Evolutionary conservation across 1,140 invertebrate species (phyloP), one percentile per base, ranked within the genome.

Genomic region (Branchinecta lynchi): DNA sequence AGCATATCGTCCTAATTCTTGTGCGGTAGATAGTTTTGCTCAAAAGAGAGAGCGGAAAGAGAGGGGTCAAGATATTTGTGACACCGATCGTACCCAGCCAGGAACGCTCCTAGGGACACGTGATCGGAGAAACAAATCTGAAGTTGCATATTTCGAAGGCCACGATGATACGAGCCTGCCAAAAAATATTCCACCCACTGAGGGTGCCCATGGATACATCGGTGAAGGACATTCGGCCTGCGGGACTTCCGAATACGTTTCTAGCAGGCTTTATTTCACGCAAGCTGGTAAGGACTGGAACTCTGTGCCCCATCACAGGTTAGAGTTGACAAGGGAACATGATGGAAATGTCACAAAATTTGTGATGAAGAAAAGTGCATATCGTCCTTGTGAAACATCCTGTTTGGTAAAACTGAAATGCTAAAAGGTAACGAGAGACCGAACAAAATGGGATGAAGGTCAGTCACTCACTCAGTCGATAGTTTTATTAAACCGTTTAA

Each of bases 321-420:
- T 60, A 20, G 51, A 60, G 12, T 60, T 60, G 12, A 60, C 12
- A 60, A 20, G 12, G 3, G 51, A 60, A 12, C 3, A 6, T 15
- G 17, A 20, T 20, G 12, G 12, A 12, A 60, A 20, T 2, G 12
- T 20, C 17, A 6, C 6, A 15, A 3, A 20, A 15, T 15, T 2
- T 60, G 17, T 20, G 51, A 12, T 60, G 17, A 60, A 60, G 51
- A 60, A 60, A 60, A 60, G 51, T 60, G 51, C 51, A 60, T 60
- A 60, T 6, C 51, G 51, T 2, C 51, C 51, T 3, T 60, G 51
- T 60, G 17, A 60, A 60, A 15, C 51, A 3, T 60, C 51, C 2
- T 60, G 51, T 6, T 3, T 60, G 3, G 6, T 60, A 60, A 60
- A 60, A 12, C 17, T 60, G 17, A 15, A 15, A 3, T 12, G 17